These are phyloP conservation scores for Hippocampus comes DNA, from an alignment of 2,113 vertebrate species.

Conservation along the genomic window DNA sequence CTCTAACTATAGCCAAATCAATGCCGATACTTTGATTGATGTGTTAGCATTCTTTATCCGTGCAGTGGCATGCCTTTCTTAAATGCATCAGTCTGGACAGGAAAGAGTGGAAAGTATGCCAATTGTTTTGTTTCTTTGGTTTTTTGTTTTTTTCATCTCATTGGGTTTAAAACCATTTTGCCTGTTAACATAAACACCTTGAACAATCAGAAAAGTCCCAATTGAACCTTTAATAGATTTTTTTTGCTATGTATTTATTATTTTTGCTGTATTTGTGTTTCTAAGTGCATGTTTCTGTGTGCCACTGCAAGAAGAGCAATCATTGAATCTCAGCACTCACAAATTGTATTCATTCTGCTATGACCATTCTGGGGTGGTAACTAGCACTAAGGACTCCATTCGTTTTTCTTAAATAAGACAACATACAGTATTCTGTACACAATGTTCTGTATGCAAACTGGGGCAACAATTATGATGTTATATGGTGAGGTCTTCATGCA, in stretches of 20 bases:
- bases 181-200: not conserved
- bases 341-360: not conserved
- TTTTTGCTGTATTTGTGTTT: not conserved
- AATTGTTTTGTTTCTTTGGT: not conserved
- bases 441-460: slow-evolving; percentile 17
- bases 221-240: not conserved
- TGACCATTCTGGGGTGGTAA: not conserved
- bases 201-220: not conserved
- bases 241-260: not conserved
- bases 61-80: not conserved
- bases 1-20: slow-evolving; percentile 3
- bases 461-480: slow-evolving; percentile 21
- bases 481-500: slow-evolving; percentile 25
- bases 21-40: not conserved
- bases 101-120: not conserved
- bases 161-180: not conserved
- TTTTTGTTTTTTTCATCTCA: not conserved
- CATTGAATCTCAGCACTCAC: not conserved
- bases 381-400: not conserved
- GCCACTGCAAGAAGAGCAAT: not conserved
- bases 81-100: not conserved
- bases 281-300: not conserved
- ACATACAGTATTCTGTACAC: slow-evolving; percentile 7
- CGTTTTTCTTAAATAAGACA: not conserved
- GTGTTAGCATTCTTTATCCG: not conserved